A percentile compares a stretch with the other conserved stretches of the same genome.
phyloP scores from a whole-genome alignment of 2,888 invertebrate species.

The Trichopria drosophilae region DNA sequence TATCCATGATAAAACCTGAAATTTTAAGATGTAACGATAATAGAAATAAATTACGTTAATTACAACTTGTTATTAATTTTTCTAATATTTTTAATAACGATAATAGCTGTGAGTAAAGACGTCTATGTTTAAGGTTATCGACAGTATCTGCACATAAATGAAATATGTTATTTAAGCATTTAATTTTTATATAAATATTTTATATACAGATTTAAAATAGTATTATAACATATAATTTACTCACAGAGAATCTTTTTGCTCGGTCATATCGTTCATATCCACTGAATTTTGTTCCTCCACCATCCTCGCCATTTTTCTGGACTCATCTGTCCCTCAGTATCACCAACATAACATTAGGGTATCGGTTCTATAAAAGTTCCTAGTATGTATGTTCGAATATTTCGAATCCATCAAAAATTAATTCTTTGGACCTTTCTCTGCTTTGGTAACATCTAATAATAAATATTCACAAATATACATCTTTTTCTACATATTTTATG shows the following conservation, averaged over 20 bases:
- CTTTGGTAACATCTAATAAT: too few species aligned
- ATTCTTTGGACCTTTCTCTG: too few species aligned
- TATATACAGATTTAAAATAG: slow-evolving; percentile 8
- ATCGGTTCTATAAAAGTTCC: too few species aligned
- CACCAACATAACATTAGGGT: too few species aligned
- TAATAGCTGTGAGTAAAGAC: slow-evolving; percentile 20
- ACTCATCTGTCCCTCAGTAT: slow-evolving; percentile 2
- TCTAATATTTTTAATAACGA: slow-evolving; percentile 23
- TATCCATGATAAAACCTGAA: slow-evolving; percentile 55
- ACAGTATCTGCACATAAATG: slow-evolving; percentile 5
- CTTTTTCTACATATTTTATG: too few species aligned
- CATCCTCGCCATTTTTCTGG: slow-evolving; percentile 50
- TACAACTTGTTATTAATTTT: slow-evolving; percentile 4
- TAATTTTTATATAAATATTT: background rate
- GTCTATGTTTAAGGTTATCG: slow-evolving; percentile 40
- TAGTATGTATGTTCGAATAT: too few species aligned
- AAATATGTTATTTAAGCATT: background rate
- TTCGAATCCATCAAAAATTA: too few species aligned
- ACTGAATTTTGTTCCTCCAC: slow-evolving; percentile 49
- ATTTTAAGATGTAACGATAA: too few species aligned
- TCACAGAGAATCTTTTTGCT: slow-evolving; percentile 52
- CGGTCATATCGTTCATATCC: slow-evolving; percentile 51
- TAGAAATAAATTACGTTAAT: slow-evolving; percentile 16
- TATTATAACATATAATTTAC: slow-evolving; percentile 26
- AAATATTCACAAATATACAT: too few species aligned